phyloP scores from a whole-genome alignment of 2,888 invertebrate species.

The Campoplex nolae region DNA sequence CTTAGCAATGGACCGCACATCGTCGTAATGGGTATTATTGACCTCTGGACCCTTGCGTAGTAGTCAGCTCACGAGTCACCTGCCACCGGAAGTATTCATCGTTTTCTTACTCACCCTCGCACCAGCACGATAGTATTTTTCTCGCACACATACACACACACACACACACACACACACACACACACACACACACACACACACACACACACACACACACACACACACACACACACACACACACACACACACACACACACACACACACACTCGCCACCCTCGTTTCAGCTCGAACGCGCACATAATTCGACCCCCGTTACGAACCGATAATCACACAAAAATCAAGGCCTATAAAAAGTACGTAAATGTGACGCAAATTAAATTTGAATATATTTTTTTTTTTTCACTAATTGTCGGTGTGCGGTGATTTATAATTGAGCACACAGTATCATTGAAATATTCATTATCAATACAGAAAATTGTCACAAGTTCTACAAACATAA shows the following conservation, averaged over 20 bases:
- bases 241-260: conserved; percentile 57
- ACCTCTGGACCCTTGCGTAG: conserved; percentile 34
- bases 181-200: conserved; percentile 51
- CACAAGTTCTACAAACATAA: background rate
- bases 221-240: conserved; percentile 51
- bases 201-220: conserved; percentile 51
- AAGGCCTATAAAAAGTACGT: conserved; percentile 5
- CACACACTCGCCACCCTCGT: conserved; percentile 58
- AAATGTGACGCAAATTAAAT: conserved; percentile 17
- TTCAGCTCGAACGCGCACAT: conserved; percentile 45
- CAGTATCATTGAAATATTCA: background rate
- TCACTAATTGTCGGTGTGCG: background rate
- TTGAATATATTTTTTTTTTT: background rate
- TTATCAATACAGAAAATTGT: background rate
- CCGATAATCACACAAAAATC: conserved; percentile 36
- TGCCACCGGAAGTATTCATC: conserved; percentile 60
- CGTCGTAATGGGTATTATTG: conserved; percentile 30
- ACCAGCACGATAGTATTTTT: conserved; percentile 16
- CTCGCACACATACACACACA: conserved; percentile 55
- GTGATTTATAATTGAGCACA: background rate
- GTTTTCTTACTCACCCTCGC: conserved; percentile 47
- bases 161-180: conserved; percentile 50
- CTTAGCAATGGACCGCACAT: conserved; percentile 52
- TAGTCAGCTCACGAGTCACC: conserved; percentile 60
- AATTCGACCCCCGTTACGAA: conserved; percentile 30